Percentiles rank a stretch among this genome's conserved stretches.
Evolutionary conservation across 2,888 invertebrate genomes (phyloP).

Genomic region (Unio delphinus): DNA sequence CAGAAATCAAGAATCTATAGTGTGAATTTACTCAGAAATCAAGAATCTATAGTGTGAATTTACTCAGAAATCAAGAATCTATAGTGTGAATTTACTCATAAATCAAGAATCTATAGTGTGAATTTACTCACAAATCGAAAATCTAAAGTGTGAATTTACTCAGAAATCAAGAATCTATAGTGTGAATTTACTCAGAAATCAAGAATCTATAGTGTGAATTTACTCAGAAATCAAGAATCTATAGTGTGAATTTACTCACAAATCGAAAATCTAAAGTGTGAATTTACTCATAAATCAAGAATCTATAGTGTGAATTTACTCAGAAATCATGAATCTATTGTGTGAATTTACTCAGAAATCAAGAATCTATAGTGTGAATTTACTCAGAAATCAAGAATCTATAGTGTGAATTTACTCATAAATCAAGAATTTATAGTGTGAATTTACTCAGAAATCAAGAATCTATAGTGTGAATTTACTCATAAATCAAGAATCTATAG

Average conservation of each 20-base stretch:
- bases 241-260: slow-evolving; percentile 26
- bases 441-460: slow-evolving; percentile 24
- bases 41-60: slow-evolving; percentile 19
- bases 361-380: slow-evolving; percentile 19
- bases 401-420: slow-evolving; percentile 28
- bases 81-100: slow-evolving; percentile 28
- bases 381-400: slow-evolving; percentile 7
- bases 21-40: slow-evolving; percentile 29
- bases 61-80: slow-evolving; percentile 7
- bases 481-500: slow-evolving; percentile 5
- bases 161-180: slow-evolving; percentile 5
- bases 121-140: slow-evolving; percentile 24
- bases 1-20: slow-evolving; percentile 5
- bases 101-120: slow-evolving; percentile 9
- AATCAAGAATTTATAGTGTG: slow-evolving; percentile 8
- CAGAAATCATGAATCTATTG: slow-evolving; percentile 3
- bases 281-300: slow-evolving; percentile 24
- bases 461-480: slow-evolving; percentile 24
- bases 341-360: slow-evolving; percentile 29
- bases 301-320: slow-evolving; percentile 24
- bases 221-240: slow-evolving; percentile 7
- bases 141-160: slow-evolving; percentile 24
- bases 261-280: slow-evolving; percentile 9
- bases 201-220: slow-evolving; percentile 19
- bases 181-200: slow-evolving; percentile 29